Evolutionary conservation across 2,888 invertebrate species (phyloP).

Genomic region (Hemicrepidius hirtus): DNA sequence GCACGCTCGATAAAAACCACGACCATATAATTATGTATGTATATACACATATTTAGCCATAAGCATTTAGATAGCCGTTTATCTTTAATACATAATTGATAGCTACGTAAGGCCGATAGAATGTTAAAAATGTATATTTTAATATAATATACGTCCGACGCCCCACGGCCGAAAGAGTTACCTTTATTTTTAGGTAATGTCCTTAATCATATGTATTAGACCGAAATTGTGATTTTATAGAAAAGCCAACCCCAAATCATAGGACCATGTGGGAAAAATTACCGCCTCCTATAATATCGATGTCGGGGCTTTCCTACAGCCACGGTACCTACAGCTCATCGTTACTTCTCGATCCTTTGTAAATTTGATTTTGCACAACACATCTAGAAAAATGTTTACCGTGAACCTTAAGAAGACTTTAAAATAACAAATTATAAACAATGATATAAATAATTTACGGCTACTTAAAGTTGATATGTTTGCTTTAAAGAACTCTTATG

Average conservation of each 20-base stretch:
- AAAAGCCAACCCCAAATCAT: slow-evolving; percentile 24
- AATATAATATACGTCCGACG: slow-evolving; percentile 60
- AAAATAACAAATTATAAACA: too few relatives aligned
- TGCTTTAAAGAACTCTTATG: too few relatives aligned
- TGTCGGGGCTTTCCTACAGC: too few relatives aligned
- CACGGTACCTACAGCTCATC: neutral
- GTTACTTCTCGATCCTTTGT: too few relatives aligned
- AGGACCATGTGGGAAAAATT: slow-evolving; percentile 13
- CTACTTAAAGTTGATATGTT: too few relatives aligned
- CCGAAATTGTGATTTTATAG: slow-evolving; percentile 45
- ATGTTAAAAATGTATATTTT: slow-evolving; percentile 71
- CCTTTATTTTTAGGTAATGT: slow-evolving; percentile 52
- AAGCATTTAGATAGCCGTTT: slow-evolving; percentile 72
- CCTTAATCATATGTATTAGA: slow-evolving; percentile 53
- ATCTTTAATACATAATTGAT: slow-evolving; percentile 73
- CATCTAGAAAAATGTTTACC: too few relatives aligned
- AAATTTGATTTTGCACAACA: too few relatives aligned
- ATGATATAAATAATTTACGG: too few relatives aligned
- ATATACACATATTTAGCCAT: slow-evolving; percentile 73
- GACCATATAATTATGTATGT: slow-evolving; percentile 73
- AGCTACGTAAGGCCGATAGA: slow-evolving; percentile 71
- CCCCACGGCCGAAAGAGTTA: slow-evolving; percentile 43
- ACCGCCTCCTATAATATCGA: neutral
- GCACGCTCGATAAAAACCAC: slow-evolving; percentile 69
- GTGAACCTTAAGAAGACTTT: too few relatives aligned